Base-by-base conservation (phyloP, 2,888 invertebrate species). In the Synergus laeviventris region DNA sequence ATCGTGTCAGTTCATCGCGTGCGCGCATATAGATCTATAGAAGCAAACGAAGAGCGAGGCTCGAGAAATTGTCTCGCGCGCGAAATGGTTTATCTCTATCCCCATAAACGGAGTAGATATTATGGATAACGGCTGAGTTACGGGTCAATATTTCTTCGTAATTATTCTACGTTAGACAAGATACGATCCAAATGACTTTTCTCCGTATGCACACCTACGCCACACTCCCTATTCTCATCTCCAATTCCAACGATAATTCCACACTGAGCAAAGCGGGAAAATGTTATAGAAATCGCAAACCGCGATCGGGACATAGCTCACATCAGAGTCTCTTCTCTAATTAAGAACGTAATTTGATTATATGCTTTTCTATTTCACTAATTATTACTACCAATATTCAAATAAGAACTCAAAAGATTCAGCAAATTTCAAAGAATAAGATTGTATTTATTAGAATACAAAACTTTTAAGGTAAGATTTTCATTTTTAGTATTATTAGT, bases 81-180 rank as follows among this genome's bases (percentile, higher is more conserved):
- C 49, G 61, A 73, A 77, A 80, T 76, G 78, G 81, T 81, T 84
- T 83, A 84, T 82, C 78, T 82, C 62, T 64, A 78, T 73, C 76
- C 77, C 78, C 79, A 79, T 84, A 81, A 84, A 81, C 76, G 82
- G 75, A 76, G 70, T 75, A 76, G 84, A 79, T 80, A 79, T 83
- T 83, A 83, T 77, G 81, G 83, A 80, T 82, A 81, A 76, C 73
- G 78, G 56, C 61, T 81, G 84, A 84, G 79, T 84, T 84, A 84
- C 82, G 79, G 78, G 66, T 78, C 79, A 81, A 83, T 83, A 83
- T 83, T 81, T 83, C 82, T 83, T 82, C 81, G 76, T 83, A 83
- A 83, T 83, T 82, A 83, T 83, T 82, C 80, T 74, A 76, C 80
- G 56, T 42, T 64, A 64, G 74, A 45, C 49, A 45, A 49, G 75